phyloP scores from a whole-genome alignment of 2,797 vertebrate genomes.

The Gobionotothen gibberifrons region DNA sequence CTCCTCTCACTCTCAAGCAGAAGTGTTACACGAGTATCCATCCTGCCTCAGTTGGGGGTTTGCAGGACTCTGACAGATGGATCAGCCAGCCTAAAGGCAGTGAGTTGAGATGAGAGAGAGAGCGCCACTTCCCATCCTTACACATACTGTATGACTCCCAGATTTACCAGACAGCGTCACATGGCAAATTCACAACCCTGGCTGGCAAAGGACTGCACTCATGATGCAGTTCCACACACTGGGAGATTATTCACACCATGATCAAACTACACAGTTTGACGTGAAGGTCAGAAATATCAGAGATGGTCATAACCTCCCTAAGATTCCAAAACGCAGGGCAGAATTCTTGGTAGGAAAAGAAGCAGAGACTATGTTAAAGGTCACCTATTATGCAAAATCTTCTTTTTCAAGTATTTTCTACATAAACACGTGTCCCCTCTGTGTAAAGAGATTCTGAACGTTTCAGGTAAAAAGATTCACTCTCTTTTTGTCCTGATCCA shows the following conservation, averaged over 20 bases:
- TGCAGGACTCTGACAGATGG: constrained; percentile 81
- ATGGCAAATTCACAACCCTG: constrained; percentile 30
- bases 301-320: constrained; percentile 10
- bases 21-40: constrained; percentile 79
- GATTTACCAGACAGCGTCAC: constrained; percentile 44
- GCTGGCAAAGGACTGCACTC: constrained; percentile 24
- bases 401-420: no score
- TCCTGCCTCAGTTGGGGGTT: constrained; percentile 68
- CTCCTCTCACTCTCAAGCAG: constrained; percentile 37
- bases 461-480: no score
- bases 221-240: constrained; percentile 10
- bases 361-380: not conserved
- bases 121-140: constrained; percentile 53
- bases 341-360: not conserved
- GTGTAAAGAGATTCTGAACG: no score
- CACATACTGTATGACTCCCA: constrained; percentile 51
- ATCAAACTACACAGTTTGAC: constrained; percentile 22
- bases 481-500: no score
- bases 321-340: not conserved
- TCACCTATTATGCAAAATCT: no score
- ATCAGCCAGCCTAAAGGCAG: constrained; percentile 77
- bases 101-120: constrained; percentile 41
- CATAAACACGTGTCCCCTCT: no score
- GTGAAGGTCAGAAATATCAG: constrained; percentile 8
- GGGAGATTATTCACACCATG: not conserved